These are phyloP conservation scores for Linnaemya vulpina DNA, from an alignment of 2,888 invertebrate species.

Conservation along the genomic window DNA sequence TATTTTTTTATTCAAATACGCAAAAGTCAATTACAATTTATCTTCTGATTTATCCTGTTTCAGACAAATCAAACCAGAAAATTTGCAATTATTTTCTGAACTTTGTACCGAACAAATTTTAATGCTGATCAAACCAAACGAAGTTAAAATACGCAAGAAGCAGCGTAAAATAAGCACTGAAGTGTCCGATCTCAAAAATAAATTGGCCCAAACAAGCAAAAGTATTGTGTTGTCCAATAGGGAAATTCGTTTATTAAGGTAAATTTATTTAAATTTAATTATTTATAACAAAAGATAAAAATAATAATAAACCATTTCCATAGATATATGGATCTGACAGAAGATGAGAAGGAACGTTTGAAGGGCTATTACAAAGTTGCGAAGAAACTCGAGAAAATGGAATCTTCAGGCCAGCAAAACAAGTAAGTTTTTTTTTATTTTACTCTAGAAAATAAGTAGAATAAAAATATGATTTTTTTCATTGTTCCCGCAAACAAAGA, in stretches of 20 bases:
- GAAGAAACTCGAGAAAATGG: conserved; percentile 94
- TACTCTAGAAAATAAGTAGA: not conserved
- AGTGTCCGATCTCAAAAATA: conserved; percentile 92
- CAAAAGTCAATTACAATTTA: conserved; percentile 6
- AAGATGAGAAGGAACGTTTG: conserved; percentile 95
- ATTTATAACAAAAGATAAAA: conserved; percentile 1
- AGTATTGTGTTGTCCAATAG: conserved; percentile 95
- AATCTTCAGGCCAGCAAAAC: conserved; percentile 89
- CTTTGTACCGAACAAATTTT: conserved; percentile 93
- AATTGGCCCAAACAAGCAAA: conserved; percentile 91
- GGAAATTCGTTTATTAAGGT: conserved; percentile 93
- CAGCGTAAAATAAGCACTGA: conserved; percentile 96
- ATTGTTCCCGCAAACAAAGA: conserved; percentile 78
- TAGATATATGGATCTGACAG: conserved; percentile 94
- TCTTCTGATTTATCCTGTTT: not conserved
- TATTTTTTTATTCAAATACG: not conserved
- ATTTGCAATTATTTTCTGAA: conserved; percentile 89
- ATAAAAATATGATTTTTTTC: conserved; percentile 2
- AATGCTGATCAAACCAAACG: conserved; percentile 92
- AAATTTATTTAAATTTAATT: conserved; percentile 63
- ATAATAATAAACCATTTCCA: not conserved
- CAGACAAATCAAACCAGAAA: conserved; percentile 88
- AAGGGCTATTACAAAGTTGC: conserved; percentile 94
- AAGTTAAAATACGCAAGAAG: conserved; percentile 93
- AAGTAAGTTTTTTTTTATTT: conserved; percentile 80